Evolutionary conservation across 2,113 vertebrate genomes (phyloP).

Genomic region (Hemiprocne comata): DNA sequence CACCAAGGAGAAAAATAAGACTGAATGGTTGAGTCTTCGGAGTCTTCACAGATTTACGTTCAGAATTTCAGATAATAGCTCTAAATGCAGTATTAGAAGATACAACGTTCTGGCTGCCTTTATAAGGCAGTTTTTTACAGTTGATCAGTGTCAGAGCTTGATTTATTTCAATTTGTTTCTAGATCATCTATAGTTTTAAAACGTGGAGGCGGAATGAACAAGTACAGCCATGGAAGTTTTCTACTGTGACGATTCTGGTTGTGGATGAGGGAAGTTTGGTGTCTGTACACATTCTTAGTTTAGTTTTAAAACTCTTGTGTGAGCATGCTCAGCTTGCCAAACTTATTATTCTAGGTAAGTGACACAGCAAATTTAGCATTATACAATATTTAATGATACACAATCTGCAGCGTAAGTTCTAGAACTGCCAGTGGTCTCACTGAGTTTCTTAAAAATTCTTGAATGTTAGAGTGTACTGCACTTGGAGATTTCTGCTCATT

Average conservation of each 20-base stretch:
- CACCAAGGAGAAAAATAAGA: not conserved
- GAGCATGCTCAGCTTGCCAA: conserved; percentile 78
- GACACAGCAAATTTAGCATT: not conserved
- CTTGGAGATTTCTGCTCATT: not conserved
- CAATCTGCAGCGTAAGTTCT: not conserved
- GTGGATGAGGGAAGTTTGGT: conserved; percentile 90
- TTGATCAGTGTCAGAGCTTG: not conserved
- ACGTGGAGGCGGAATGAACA: conserved; percentile 29
- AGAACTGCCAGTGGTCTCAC: not conserved
- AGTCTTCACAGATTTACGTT: not conserved
- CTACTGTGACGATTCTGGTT: conserved; percentile 77
- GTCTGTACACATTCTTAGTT: conserved; percentile 76
- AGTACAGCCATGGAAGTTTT: conserved; percentile 77
- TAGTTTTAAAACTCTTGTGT: conserved; percentile 77
- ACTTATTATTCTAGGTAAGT: conserved; percentile 85
- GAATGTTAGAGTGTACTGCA: not conserved
- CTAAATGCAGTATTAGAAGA: not conserved
- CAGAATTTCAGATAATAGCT: not conserved
- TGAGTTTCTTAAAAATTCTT: not conserved
- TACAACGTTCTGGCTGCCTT: not conserved
- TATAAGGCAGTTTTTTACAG: not conserved
- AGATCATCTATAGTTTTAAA: conserved; percentile 79
- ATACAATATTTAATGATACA: not conserved
- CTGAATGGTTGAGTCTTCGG: not conserved
- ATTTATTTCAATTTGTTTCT: conserved; percentile 33